Evolutionary conservation across 2,113 vertebrate genomes (phyloP), one percentile per base, ranked within the genome.

Genomic region (Labeo catla): DNA sequence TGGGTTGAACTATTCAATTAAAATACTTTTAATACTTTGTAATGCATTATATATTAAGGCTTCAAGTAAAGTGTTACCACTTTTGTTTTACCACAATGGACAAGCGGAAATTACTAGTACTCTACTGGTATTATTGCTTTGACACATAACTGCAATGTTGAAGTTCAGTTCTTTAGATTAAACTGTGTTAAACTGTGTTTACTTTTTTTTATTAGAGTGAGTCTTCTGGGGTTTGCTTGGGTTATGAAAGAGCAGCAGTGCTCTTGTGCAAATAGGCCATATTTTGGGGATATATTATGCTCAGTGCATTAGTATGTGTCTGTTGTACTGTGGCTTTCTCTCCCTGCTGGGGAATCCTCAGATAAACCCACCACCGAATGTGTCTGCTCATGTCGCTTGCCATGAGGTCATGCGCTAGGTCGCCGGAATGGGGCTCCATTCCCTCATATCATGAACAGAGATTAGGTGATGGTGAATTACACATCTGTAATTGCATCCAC

Each of bases 251-350:
- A 73, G 57, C 49, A 81, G 49, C 52, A 59, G 21, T 52, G 39
- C 73, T 28, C 23, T 83, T 87, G 61, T 73, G 47, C 72, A 49
- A 72, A 68, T 57, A 77, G 50, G 73, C 23, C 65, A 45, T 23
- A 73, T 85, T 86, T 73, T 16, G 10, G 16, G 50, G 36, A 80
- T 23, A 86, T 85, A 92, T 89, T 85, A 66, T 36, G 91, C 91
- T 91, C 91, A 86, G 9, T 54, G 63, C 79, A 87, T 88, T 84
- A 86, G 85, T 63, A 77, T 34, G 81, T 84, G 74, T 81, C 70
- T 92, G 89, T 52, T 49, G 73, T 49, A 76, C 65, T 63, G 9
- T 88, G 87, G 9, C 70, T 88, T 76, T 87, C 87, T 88, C 79
- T 89, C 74, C 72, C 72, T 84, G 59, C 52, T 47, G 43, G 2